These are phyloP conservation scores for Lutjanus argentimaculatus DNA, from an alignment of 2,797 vertebrate species.

Conservation along the genomic window DNA sequence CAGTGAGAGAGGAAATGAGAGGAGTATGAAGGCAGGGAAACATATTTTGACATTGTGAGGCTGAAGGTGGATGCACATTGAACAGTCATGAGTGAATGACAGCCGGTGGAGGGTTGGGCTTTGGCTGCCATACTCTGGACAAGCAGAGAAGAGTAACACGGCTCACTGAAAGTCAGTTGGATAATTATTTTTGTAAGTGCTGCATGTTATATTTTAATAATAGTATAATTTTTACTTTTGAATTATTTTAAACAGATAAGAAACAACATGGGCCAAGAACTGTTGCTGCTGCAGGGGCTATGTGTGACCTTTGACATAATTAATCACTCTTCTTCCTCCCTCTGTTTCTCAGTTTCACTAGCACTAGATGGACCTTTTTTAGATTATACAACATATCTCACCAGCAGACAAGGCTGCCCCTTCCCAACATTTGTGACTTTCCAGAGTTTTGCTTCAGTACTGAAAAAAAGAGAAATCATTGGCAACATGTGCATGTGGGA, in stretches of 20 bases:
- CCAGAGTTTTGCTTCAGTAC: not conserved
- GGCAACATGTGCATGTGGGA: not conserved
- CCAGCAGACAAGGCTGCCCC: not conserved
- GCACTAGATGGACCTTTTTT: not conserved
- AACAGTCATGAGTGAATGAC: not conserved
- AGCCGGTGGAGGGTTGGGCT: constrained; percentile 3
- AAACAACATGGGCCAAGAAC: not conserved
- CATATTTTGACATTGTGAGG: not conserved
- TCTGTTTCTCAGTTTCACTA: too few species aligned
- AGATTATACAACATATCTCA: not conserved
- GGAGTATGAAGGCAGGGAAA: not conserved
- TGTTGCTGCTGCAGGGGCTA: not conserved
- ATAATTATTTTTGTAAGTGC: not conserved
- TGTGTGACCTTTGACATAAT: not conserved
- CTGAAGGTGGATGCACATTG: not conserved
- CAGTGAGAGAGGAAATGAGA: too few species aligned
- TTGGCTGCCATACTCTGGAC: constrained; percentile 5
- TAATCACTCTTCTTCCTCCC: not conserved
- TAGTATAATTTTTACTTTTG: not conserved
- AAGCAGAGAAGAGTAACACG: not conserved
- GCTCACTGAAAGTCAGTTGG: not conserved
- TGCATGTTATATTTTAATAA: not conserved
- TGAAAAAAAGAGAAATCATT: not conserved
- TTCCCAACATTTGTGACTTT: not conserved
- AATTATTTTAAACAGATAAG: not conserved